These are phyloP conservation scores for Falco cherrug DNA, from an alignment of 2,797 vertebrate genomes.

Conservation along the genomic window DNA sequence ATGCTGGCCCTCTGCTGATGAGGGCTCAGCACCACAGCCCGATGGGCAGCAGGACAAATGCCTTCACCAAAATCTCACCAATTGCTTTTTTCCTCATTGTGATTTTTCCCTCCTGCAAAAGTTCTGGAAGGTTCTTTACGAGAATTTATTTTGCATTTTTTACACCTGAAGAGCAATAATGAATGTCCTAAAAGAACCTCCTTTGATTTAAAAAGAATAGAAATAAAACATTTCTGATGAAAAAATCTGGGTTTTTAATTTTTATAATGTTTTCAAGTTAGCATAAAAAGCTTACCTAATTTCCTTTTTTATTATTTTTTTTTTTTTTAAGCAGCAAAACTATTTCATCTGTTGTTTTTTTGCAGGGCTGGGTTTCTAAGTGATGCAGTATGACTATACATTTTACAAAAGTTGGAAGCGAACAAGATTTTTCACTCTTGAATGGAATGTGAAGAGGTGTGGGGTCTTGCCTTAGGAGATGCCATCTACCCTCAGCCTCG, in stretches of 20 bases:
- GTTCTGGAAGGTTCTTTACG: background rate
- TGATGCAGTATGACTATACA: background rate
- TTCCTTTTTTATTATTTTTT: background rate
- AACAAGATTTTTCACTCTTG: background rate
- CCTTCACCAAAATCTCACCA: background rate
- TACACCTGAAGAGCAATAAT: background rate
- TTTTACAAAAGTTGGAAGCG: background rate
- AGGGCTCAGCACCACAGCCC: background rate
- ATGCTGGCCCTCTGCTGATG: background rate
- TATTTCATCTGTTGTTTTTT: background rate
- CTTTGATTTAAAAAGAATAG: background rate
- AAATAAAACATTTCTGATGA: background rate
- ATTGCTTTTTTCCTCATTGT: background rate
- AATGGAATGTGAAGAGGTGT: background rate
- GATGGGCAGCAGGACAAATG: background rate
- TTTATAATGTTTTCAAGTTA: background rate
- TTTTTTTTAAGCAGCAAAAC: background rate
- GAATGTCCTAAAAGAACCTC: background rate
- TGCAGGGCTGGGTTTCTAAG: accelerated
- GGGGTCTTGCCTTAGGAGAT: background rate
- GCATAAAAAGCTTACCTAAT: background rate
- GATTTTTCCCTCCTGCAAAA: background rate
- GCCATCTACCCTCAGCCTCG: background rate
- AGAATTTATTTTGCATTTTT: background rate
- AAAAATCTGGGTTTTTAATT: background rate